Percentiles rank a stretch among this genome's conserved stretches.
Evolutionary conservation across 2,113 vertebrate genomes (phyloP).

Genomic region (Cettia cetti): DNA sequence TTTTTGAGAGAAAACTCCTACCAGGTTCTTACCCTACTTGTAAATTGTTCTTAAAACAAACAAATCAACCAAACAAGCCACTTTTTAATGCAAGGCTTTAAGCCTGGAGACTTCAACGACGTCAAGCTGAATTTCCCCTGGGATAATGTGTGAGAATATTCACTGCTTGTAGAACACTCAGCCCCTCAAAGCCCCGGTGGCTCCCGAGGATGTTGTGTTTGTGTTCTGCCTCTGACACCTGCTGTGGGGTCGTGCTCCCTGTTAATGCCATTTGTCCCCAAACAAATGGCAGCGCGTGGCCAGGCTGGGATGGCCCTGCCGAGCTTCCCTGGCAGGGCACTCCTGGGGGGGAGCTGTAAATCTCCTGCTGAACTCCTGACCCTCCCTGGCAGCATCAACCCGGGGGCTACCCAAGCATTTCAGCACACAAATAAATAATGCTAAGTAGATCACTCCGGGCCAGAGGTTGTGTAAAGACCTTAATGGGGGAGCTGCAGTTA

Average conservation of each 20-base stretch:
- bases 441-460: slow-evolving; percentile 45
- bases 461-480: slow-evolving; percentile 60
- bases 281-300: not conserved
- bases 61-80: not conserved
- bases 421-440: slow-evolving; percentile 51
- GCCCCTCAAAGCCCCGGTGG: not conserved
- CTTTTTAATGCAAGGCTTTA: not conserved
- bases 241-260: not conserved
- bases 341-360: not conserved
- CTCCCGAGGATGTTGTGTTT: not conserved
- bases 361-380: slow-evolving; percentile 39
- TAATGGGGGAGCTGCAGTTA: slow-evolving; percentile 44
- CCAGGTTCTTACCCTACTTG: not conserved
- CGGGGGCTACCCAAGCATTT: slow-evolving; percentile 21
- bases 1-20: not conserved
- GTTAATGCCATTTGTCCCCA: not conserved
- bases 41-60: not conserved
- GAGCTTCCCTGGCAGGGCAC: not conserved
- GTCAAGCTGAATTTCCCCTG: not conserved
- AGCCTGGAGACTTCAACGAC: not conserved
- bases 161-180: fast-evolving
- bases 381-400: slow-evolving; percentile 11
- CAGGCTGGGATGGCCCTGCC: not conserved
- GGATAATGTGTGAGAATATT: not conserved
- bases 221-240: not conserved